Conservation (phyloP, 2,888 invertebrate species). For the Aphidius colemani region DNA sequence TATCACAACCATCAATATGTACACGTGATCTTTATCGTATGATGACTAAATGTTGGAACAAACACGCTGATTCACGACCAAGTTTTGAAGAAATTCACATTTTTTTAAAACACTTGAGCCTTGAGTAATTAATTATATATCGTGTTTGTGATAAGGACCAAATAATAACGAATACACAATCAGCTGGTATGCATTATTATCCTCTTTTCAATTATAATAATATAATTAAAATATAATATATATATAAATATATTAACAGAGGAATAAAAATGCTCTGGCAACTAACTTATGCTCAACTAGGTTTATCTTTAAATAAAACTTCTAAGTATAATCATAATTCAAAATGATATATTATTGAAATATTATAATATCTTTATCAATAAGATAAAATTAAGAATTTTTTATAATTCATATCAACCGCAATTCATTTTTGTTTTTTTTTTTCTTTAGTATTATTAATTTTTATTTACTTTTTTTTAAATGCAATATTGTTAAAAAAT, state of each 20-base stretch:
- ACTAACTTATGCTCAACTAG: constrained; percentile 58
- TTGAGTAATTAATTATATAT: constrained; percentile 44
- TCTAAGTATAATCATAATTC: constrained; percentile 42
- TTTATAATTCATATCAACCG: constrained; percentile 36
- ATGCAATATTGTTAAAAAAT: constrained; percentile 20
- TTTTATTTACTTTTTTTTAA: constrained; percentile 6
- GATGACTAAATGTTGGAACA: constrained; percentile 91
- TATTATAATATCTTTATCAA: constrained; percentile 24
- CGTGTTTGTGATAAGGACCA: constrained; percentile 5
- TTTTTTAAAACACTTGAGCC: constrained; percentile 65
- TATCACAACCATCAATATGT: constrained; percentile 74
- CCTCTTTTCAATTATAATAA: constrained; percentile 21
- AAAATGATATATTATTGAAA: neutral
- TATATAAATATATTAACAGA: constrained; percentile 22
- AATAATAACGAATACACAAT: constrained; percentile 52
- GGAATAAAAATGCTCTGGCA: constrained; percentile 52
- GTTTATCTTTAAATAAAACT: constrained; percentile 50
- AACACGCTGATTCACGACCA: constrained; percentile 79
- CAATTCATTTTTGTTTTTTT: constrained; percentile 18
- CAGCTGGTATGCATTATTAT: constrained; percentile 53
- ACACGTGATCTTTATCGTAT: constrained; percentile 88
- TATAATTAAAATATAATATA: constrained; percentile 8
- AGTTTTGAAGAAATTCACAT: constrained; percentile 87
- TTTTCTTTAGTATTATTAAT: neutral
- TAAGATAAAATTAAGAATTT: constrained; percentile 26